A percentile compares a stretch with the other conserved stretches of the same genome.
Evolutionary conservation across 2,113 vertebrate species (phyloP).

Genomic region (Jacana jacana): DNA sequence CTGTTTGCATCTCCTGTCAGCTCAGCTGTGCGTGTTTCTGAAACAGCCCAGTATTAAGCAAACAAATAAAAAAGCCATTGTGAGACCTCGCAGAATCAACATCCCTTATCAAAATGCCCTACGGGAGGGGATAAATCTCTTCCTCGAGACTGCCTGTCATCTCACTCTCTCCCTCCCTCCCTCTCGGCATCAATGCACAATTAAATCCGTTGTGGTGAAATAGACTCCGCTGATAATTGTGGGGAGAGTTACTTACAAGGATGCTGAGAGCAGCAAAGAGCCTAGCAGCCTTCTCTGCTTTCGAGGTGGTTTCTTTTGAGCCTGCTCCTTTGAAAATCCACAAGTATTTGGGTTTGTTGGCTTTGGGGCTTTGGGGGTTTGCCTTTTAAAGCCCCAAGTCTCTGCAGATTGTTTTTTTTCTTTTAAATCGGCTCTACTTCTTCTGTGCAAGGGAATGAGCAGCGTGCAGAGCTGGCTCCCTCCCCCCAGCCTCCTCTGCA

Average conservation of each 20-base stretch:
- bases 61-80: conserved; percentile 76
- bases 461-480: background rate
- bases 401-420: background rate
- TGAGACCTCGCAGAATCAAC: conserved; percentile 43
- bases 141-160: conserved; percentile 16
- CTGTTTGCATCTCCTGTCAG: conserved; percentile 52
- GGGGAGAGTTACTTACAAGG: conserved; percentile 6
- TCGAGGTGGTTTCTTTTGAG: background rate
- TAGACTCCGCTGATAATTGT: conserved; percentile 3
- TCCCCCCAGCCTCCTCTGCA: background rate
- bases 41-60: conserved; percentile 67
- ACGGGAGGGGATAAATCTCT: conserved; percentile 32
- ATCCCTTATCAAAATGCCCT: conserved; percentile 68
- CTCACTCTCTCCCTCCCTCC: background rate
- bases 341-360: background rate
- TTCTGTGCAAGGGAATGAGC: background rate
- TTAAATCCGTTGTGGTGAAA: conserved; percentile 34
- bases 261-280: background rate
- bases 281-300: background rate
- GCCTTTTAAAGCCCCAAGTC: background rate
- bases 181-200: conserved; percentile 18
- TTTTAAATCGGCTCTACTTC: background rate
- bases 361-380: background rate
- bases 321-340: background rate
- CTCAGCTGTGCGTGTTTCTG: conserved; percentile 56